These are phyloP conservation scores for Myrmecophaga tridactyla DNA, from an alignment of 2,113 vertebrate species.

Conservation along the genomic window DNA sequence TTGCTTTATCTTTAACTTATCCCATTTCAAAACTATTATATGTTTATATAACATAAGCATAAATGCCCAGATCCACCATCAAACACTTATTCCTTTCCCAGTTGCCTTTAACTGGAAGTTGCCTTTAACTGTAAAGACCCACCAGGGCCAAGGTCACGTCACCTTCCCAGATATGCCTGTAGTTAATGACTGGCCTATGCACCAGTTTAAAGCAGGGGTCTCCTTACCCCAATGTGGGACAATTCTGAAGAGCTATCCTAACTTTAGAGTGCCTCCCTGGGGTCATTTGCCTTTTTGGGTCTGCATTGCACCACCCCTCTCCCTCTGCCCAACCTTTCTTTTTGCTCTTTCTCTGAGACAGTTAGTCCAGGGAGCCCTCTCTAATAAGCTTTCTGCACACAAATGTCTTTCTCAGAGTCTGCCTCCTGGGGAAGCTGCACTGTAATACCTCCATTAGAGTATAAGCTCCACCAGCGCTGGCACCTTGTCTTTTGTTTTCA, in stretches of 20 bases:
- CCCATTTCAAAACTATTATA: not conserved
- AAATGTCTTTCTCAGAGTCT: not conserved
- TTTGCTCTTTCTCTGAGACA: not conserved
- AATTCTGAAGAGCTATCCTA: not conserved
- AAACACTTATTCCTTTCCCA: not conserved
- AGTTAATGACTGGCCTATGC: not conserved
- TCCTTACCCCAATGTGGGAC: no score
- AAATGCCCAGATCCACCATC: not conserved
- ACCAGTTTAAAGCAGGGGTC: not conserved
- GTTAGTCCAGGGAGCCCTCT: not conserved
- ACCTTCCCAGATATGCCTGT: not conserved
- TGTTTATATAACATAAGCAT: not conserved
- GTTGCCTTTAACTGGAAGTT: not conserved
- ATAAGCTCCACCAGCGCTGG: not conserved
- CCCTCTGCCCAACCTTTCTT: not conserved
- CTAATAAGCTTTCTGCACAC: not conserved
- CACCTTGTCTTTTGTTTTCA: not conserved
- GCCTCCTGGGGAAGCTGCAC: not conserved
- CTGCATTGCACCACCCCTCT: not conserved
- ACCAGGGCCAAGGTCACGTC: not conserved
- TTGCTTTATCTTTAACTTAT: not conserved
- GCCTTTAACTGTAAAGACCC: not conserved
- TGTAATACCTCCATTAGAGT: not conserved
- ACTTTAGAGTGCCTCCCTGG: not conserved
- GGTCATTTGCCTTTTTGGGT: not conserved